Evolutionary conservation across 2,888 invertebrate genomes (phyloP).

Genomic region (Tetropium fuscum): DNA sequence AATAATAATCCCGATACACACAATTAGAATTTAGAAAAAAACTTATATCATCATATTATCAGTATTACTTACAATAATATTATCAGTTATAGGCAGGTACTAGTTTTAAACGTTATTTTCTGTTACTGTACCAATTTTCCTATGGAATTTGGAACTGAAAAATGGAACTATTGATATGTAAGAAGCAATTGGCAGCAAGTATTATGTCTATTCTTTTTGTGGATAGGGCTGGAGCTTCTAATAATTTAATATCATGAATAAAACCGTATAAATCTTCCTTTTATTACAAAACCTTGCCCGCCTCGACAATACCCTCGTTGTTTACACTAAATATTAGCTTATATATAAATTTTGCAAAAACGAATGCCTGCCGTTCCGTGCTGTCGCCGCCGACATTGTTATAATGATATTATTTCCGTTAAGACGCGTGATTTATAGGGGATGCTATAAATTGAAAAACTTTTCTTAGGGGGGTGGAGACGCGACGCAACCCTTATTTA

Average conservation of each 20-base stretch:
- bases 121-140: too few species aligned
- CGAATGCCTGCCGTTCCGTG: constrained; percentile 55
- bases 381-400: constrained; percentile 56
- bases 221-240: too few species aligned
- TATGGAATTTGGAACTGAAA: too few species aligned
- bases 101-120: too few species aligned
- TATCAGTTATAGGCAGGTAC: too few species aligned
- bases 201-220: too few species aligned
- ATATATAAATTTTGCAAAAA: constrained; percentile 63
- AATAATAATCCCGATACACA: too few species aligned
- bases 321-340: constrained; percentile 62
- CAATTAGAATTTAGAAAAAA: too few species aligned
- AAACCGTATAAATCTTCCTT: constrained; percentile 46
- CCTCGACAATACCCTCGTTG: constrained; percentile 49
- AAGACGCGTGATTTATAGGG: constrained; percentile 59
- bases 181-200: too few species aligned
- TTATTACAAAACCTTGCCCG: constrained; percentile 55
- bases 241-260: constrained; percentile 16
- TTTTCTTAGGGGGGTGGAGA: constrained; percentile 39
- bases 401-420: constrained; percentile 64
- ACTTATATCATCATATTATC: too few species aligned
- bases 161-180: too few species aligned
- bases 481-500: constrained; percentile 17
- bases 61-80: too few species aligned
- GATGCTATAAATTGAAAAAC: constrained; percentile 58